These are phyloP conservation scores for Drosophila takahashii DNA, from an alignment of 1,140 invertebrate genomes.

Conservation along the genomic window DNA sequence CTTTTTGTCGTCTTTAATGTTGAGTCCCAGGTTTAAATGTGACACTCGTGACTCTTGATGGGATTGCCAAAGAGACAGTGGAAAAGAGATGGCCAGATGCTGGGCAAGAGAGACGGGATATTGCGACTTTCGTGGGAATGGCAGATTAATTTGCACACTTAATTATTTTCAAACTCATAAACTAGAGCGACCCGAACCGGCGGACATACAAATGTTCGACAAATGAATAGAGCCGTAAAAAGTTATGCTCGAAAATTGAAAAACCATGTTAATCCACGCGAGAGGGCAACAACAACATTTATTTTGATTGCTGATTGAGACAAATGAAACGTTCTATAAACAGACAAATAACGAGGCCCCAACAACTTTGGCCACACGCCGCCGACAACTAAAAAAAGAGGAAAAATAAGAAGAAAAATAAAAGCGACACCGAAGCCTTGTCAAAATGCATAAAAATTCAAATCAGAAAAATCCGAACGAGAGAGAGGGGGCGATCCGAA, in stretches of 20 bases:
- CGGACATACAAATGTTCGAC: neutral
- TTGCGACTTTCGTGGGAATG: constrained; percentile 62
- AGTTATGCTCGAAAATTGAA: constrained; percentile 77
- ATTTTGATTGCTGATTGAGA: constrained; percentile 74
- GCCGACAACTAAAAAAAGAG: constrained; percentile 16
- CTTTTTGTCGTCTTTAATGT: constrained; percentile 83
- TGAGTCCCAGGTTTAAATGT: constrained; percentile 77
- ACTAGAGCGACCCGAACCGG: constrained; percentile 32
- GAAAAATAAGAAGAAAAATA: neutral
- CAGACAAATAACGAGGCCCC: constrained; percentile 51
- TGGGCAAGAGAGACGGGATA: neutral
- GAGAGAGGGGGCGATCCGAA: constrained; percentile 1
- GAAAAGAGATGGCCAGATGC: neutral
- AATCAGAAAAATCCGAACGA: constrained; percentile 48
- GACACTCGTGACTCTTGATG: constrained; percentile 78
- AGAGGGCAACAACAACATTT: constrained; percentile 35
- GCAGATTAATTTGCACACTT: constrained; percentile 62
- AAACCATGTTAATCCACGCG: constrained; percentile 64
- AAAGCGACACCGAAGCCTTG: constrained; percentile 50
- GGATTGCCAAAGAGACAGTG: constrained; percentile 49
- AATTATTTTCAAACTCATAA: constrained; percentile 44
- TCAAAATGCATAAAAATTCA: constrained; percentile 82
- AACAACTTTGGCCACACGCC: constrained; percentile 61
- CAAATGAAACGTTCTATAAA: constrained; percentile 78
- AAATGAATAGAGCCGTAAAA: constrained; percentile 77